Base-by-base conservation (phyloP, 2,888 invertebrate species). In the Melinaea menophilus region DNA sequence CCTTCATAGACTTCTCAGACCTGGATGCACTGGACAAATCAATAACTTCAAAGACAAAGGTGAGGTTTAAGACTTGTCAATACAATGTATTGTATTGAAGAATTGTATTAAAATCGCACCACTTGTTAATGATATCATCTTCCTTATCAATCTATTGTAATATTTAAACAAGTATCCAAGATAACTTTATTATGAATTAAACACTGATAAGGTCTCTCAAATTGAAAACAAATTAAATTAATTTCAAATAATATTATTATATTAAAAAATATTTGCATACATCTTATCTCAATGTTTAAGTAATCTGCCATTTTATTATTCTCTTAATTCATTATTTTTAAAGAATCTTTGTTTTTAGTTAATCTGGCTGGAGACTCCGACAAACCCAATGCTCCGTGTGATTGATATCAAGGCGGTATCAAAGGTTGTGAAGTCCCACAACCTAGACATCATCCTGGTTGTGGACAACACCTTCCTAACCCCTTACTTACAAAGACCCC, bases 401-500 rank as follows among this genome's bases (percentile, higher is more conserved):
- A 92, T 94, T 9, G 98, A 99, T 80, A 96, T 99, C 61, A 92
- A 92, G 74, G 94, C 92, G 0, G 90, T 97, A 45, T 82, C 93
- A 0, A 92, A 94, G 64, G 51, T 79, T 37, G 86, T 94, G 1
- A 92, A 94, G 61, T 94, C 93, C 75, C 85, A 86, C 55, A 81
- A 89, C 55, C 75, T 79, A 9, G 72, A 84, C 58, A 84, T 97
- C 54, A 89, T 96, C 70, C 87, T 97, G 31, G 95, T 95, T 0
- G 96, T 98, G 1, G 98, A 99, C 84, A 99, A 98, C 80, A 99
- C 99, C 13, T 99, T 99, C 85, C 91, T 97, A 71, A 95, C 98
- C 1, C 93, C 97, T 2, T 98, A 97, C 79, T 95, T 97, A 71
- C 97, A 99, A 95, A 92, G 95, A 65, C 99, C 99, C 1, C 84